Evolutionary conservation across 1,140 invertebrate species (phyloP), one percentile per base, ranked within the genome.

Genomic region (Drosophila azteca): DNA sequence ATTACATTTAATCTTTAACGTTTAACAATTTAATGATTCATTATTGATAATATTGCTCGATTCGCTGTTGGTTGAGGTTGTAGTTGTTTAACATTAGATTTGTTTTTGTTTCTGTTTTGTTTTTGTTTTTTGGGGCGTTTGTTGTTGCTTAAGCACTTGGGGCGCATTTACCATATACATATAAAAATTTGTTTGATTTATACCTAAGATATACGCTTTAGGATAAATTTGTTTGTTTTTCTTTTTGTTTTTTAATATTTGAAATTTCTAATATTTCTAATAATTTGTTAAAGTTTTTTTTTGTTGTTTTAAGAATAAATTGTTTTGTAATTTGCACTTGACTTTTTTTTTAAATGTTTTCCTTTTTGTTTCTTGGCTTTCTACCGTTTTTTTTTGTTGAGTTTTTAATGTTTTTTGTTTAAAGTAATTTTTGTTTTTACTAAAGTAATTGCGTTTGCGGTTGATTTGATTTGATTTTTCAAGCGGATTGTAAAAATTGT

Each of bases 31-130:
- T 73, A 78, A 60, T 55, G 48, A 31, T 31, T 63, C 39, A 73
- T 66, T 67, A 67, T 54, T 78, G 55, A 63, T 85, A 84, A 87
- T 85, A 85, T 85, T 85, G 82, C 82, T 85, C 78, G 78, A 78
- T 87, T 85, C 83, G 68, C 73, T 81, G 69, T 81, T 87, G 74
- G 53, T 78, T 87, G 81, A 87, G 82, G 82, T 85, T 84, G 73
- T 70, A 66, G 73, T 87, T 82, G 81, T 77, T 71, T 61, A 57
- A 58, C 66, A 69, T 57, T 22, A 44, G 62, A 0, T 26, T 26
- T 26, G 24, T 26, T 26, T 26, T 26, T 26, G 24, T 83, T 55
- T 72, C 49, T 63, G 52, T 74, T 60, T 64, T 64, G 22, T 57
- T 22, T 79, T 50, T 74, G 51, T 46, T n/a, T 52, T 50, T 39